phyloP scores from a whole-genome alignment of 2,888 invertebrate species.

The Phytoseiulus persimilis region DNA sequence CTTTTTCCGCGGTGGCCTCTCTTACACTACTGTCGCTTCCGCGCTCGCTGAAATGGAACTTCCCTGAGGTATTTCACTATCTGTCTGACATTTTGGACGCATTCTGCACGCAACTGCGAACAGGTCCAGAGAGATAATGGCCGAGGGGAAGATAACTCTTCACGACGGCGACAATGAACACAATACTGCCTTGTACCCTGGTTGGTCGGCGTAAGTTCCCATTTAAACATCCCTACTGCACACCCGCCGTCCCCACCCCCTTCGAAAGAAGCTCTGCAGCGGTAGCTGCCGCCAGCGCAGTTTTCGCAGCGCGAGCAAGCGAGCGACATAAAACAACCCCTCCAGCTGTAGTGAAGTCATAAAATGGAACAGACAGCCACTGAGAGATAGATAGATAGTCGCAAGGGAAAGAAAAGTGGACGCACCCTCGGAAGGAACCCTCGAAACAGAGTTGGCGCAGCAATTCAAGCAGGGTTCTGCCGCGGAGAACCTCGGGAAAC shows the following conservation, averaged over 20 bases:
- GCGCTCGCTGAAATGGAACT: neutral
- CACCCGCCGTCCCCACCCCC: neutral
- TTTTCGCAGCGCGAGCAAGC: neutral
- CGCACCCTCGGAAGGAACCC: neutral
- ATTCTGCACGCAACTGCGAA: neutral
- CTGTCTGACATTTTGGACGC: neutral
- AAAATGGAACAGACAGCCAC: neutral
- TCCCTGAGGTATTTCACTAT: neutral
- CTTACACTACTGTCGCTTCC: neutral
- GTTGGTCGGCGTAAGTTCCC: neutral
- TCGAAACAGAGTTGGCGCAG: neutral
- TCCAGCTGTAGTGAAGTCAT: slow-evolving; percentile 5
- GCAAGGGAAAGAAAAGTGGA: neutral
- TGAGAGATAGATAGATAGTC: neutral
- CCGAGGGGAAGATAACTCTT: neutral
- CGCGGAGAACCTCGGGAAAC: too few species aligned
- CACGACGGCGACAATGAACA: neutral
- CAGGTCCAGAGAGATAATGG: neutral
- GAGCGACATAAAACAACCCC: neutral
- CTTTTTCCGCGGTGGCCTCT: neutral
- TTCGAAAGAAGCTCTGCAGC: neutral
- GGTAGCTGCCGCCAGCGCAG: neutral
- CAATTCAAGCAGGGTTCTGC: neutral
- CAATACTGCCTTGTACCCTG: neutral
- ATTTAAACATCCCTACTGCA: neutral